phyloP scores from a whole-genome alignment of 2,888 invertebrate species.

The Cetonia aurata region DNA sequence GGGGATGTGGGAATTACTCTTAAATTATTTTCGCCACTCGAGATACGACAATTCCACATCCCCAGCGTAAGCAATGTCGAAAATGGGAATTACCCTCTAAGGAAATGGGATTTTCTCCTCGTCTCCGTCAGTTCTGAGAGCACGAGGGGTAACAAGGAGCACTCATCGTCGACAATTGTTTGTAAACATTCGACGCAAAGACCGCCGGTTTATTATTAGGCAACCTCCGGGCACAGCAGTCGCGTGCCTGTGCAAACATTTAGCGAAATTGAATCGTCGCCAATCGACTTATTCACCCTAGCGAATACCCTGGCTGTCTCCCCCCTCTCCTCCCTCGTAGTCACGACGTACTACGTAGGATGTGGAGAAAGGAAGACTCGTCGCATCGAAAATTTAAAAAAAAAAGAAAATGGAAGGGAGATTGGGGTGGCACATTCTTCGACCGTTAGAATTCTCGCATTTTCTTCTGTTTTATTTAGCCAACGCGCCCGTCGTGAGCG shows the following conservation, averaged over 20 bases:
- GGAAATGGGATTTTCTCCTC: too few relatives aligned
- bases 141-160: too few relatives aligned
- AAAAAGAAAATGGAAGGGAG: too few relatives aligned
- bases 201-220: not conserved
- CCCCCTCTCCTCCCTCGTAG: too few relatives aligned
- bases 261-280: constrained; percentile 14
- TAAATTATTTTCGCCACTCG: too few relatives aligned
- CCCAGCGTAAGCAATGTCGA: too few relatives aligned
- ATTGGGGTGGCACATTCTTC: too few relatives aligned
- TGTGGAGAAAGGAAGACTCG: not conserved
- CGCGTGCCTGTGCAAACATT: constrained; percentile 14
- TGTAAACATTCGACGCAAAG: constrained; percentile 3
- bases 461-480: constrained; percentile 5
- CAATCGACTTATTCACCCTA: constrained; percentile 3
- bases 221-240: not conserved
- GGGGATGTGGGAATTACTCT: too few relatives aligned
- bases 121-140: too few relatives aligned
- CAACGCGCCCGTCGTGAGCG: constrained; percentile 9
- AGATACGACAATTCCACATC: too few relatives aligned
- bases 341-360: not conserved
- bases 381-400: not conserved
- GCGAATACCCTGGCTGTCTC: too few relatives aligned
- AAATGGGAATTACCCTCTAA: too few relatives aligned
- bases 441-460: not conserved
- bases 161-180: not conserved